These are phyloP conservation scores for Chloropsis hardwickii DNA, from an alignment of 2,113 vertebrate genomes.

Conservation along the genomic window DNA sequence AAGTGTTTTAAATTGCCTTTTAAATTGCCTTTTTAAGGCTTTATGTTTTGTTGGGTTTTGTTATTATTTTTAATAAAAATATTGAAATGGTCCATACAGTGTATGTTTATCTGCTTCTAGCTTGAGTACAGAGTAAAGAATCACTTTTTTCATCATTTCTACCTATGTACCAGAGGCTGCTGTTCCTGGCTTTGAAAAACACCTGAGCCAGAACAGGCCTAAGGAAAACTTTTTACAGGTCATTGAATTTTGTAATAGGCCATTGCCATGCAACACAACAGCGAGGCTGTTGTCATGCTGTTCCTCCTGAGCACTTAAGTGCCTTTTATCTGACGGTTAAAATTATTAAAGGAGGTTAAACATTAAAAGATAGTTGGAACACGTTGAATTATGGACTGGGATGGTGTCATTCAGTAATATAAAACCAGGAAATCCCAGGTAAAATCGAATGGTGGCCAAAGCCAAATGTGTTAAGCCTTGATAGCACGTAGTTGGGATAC, in stretches of 20 bases:
- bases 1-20: not conserved
- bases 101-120: not conserved
- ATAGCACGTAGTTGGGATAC: too few relatives aligned
- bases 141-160: not conserved
- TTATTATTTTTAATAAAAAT: not conserved
- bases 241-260: not conserved
- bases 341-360: not conserved
- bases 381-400: not conserved
- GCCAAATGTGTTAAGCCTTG: not conserved
- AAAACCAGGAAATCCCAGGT: not conserved
- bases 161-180: accelerated
- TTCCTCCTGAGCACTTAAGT: not conserved
- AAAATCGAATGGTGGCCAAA: not conserved
- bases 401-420: not conserved
- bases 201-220: not conserved
- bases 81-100: not conserved
- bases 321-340: not conserved
- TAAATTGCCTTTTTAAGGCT: not conserved
- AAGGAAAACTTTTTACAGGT: not conserved
- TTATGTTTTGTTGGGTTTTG: not conserved
- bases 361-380: not conserved
- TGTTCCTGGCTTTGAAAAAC: not conserved
- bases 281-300: not conserved
- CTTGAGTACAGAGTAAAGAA: not conserved
- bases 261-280: not conserved